Percentiles rank a stretch among this genome's conserved stretches.
Conservation (phyloP, 2,797 vertebrate genomes). For the Streptopelia turtur region DNA sequence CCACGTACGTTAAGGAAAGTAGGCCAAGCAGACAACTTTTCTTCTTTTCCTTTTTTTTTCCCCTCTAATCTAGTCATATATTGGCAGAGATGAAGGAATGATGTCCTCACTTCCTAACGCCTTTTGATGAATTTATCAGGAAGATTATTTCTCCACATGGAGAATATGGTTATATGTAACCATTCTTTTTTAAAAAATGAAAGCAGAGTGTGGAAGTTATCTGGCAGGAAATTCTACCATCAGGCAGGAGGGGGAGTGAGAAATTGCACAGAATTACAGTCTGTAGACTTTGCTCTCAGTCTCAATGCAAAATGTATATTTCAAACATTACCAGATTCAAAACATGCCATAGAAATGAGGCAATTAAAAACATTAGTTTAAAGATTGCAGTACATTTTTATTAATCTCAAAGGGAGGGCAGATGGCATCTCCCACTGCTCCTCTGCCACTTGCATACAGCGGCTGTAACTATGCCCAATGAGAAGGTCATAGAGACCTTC, state of each 20-base stretch:
- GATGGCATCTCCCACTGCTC: neutral
- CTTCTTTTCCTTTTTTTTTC: neutral
- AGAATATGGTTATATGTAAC: neutral
- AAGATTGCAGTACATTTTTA: neutral
- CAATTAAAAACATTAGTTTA: neutral
- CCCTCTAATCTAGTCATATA: neutral
- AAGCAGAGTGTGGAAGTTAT: neutral
- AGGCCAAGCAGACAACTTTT: neutral
- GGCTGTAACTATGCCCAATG: neutral
- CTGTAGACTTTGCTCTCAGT: neutral
- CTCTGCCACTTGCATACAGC: neutral
- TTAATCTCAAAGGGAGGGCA: neutral
- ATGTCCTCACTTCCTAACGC: conserved; percentile 3
- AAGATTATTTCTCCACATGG: neutral
- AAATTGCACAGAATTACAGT: neutral
- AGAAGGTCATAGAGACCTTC: neutral
- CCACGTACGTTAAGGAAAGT: neutral
- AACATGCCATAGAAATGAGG: neutral
- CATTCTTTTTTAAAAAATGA: neutral
- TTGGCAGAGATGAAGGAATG: neutral
- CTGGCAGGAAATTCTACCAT: neutral
- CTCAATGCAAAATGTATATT: neutral
- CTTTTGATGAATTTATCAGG: conserved; percentile 22
- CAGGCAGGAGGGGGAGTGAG: neutral
- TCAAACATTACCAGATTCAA: neutral